Base-by-base conservation (phyloP, 1,140 invertebrate genomes). In the Anthonomus grandis region DNA sequence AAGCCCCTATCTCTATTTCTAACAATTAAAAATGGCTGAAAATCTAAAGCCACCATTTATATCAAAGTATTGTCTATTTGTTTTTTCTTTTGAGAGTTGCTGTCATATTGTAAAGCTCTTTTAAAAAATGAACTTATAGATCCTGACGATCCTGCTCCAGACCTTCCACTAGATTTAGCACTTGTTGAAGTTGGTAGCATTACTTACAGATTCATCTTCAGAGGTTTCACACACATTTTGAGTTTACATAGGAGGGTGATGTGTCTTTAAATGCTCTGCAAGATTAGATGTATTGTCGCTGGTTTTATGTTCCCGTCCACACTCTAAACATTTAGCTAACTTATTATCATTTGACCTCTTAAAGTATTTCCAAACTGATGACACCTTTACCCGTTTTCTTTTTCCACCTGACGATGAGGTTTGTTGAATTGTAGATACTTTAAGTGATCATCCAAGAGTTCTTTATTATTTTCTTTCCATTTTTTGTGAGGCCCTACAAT, bases 1-100 rank as follows among this genome's bases (percentile, higher is more conserved):
- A 68, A 68, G 3, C 58, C 64, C 22, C 38, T 17, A 47, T 66
- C 65, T 47, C 66, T 58, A 9, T 66, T 64, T 47, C 66, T 58
- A 9, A 69, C 65, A 17, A 66, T 56, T 12, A 47, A 50, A 49
- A 69, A 67, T 27, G 65, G 52, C 45, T 69, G 62, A 36, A 61
- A 63, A 39, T 66, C 64, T 15, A 44, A 48, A 21, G 39, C 60
- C 13, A 69, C 59, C 50, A 67, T 54, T 36, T n/a, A 23, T 34
- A 22, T 22, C 47, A 46, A 45, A 12, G 47, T 13, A n/a, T 12
- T 34, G 37, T 54, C 53, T 15, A 56, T 15, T 23, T 50, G 45
- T 42, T 44, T 52, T 58, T 45, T 58, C 31, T 18, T 41, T 24
- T 25, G 51, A 3, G 51, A 54, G 21, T 9, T 31, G 3, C 8